Base-by-base conservation (phyloP, 53 echinoderm and acorn worm genomes). In the Henricia sp. region DNA sequence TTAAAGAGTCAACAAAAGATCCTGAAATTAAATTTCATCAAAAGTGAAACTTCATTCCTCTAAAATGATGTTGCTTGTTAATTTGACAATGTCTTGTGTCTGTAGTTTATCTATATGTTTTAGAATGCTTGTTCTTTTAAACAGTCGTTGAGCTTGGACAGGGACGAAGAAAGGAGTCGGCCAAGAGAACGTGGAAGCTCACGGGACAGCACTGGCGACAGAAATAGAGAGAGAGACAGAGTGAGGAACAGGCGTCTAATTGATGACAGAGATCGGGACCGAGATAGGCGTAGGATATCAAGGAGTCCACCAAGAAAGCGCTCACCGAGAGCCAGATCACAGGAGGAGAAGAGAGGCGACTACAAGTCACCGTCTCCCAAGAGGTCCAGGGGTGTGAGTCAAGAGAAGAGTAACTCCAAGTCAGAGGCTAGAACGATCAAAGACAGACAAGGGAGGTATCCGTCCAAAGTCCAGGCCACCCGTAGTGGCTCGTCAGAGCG, bases 371-470 rank as follows among this genome's bases (percentile, higher is more conserved):
- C 26, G 13, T 59, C 58, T 32, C 64, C 80, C 1, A 32, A 64
- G 50, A 80, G 80, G 29, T 32, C 50, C 19, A 24, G 80, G 23
- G 64, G 64, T 24, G 33, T 35, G 3, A 80, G 80, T 36, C 48
- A 29, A 14, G 80, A 80, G 34, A 48, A 48, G 33, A 34, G 9
- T 50, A 46, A 44, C 37, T 4, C 37, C 3, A 76, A 58, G 28
- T 63, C 62, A 3, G 17, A 63, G 14, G 20, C 48, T 24, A 80
- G 46, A 64, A 64, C 62, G 20, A 46, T 62, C 5, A 30, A 44
- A 0, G 46, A 28, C 44, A 80, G 80, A 20, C 80, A 80, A 48
- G 80, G 80, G 4, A 43, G 80, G 33, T 63, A 64, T 14, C 80
- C 62, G 3, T 28, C 80, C 23, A 23, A 41, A 1, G 23, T 44